Conservation (phyloP, 92 coral and sea anemone genomes). For the Epizoanthus fatuus region DNA sequence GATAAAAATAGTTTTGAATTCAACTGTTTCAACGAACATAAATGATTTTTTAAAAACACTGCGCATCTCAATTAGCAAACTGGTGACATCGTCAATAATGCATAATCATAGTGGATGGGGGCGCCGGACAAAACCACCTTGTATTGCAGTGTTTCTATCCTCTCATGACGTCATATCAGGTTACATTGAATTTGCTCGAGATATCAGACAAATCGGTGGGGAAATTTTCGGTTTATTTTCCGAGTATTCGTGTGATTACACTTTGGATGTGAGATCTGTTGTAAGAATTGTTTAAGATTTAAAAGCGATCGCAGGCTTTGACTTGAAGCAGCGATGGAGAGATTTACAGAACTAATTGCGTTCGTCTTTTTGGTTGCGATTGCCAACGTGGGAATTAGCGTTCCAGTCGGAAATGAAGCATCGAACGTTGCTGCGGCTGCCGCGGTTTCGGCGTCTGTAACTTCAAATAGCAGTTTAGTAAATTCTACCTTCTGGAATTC, state of each 20-base stretch:
- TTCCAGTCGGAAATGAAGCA: not conserved
- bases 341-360: constrained; percentile 29
- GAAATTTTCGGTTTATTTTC: not conserved
- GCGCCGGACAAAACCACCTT: constrained; percentile 26
- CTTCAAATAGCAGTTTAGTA: constrained; percentile 47
- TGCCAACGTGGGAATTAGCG: constrained; percentile 32
- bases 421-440: not conserved
- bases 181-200: not conserved
- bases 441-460: constrained; percentile 13
- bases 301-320: constrained; percentile 14
- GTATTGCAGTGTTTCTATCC: not conserved
- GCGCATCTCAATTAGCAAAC: not conserved
- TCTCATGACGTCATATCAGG: constrained; percentile 25
- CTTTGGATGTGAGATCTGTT: not conserved
- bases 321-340: constrained; percentile 17
- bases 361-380: constrained; percentile 43
- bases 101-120: too few species aligned
- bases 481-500: constrained; percentile 63
- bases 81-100: not conserved
- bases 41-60: not conserved
- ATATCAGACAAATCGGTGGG: not conserved
- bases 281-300: not conserved
- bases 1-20: not conserved
- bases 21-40: not conserved
- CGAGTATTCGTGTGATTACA: constrained; percentile 7